Evolutionary conservation across 1,140 invertebrate genomes (phyloP).

Genomic region (Neodiprion pinetum): DNA sequence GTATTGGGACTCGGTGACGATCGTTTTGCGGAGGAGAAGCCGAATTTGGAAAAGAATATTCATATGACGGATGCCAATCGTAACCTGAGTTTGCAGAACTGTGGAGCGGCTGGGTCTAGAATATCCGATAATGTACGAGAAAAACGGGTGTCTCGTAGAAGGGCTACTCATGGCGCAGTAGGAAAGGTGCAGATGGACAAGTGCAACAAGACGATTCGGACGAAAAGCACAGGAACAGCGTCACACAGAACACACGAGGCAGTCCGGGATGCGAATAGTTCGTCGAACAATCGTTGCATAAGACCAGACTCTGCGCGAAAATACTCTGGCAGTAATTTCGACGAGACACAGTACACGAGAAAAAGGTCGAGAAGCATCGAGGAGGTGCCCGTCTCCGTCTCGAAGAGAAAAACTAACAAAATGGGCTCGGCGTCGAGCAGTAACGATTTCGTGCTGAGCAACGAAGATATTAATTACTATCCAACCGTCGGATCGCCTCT

Average conservation of each 20-base stretch:
- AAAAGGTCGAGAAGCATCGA: slow-evolving; percentile 36
- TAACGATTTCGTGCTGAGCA: background rate
- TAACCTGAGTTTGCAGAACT: background rate
- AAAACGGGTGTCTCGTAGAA: background rate
- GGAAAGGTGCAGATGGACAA: background rate
- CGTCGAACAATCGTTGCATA: background rate
- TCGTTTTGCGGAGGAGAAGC: background rate
- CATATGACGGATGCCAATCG: background rate
- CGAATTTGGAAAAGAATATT: background rate
- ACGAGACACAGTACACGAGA: background rate
- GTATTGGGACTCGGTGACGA: background rate
- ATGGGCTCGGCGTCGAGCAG: background rate
- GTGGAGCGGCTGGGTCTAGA: too few species aligned
- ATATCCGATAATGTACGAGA: background rate
- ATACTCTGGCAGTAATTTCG: too few species aligned
- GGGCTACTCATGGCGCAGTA: background rate
- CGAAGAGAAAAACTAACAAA: slow-evolving; percentile 25
- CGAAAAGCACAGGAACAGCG: background rate
- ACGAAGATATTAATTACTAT: too few species aligned
- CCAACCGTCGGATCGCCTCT: too few species aligned
- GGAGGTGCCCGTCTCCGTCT: slow-evolving; percentile 3
- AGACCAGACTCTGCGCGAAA: too few species aligned
- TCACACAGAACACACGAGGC: background rate
- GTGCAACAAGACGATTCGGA: background rate
- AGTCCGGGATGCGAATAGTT: background rate